Percentiles rank a stretch among this genome's conserved stretches.
phyloP scores from a whole-genome alignment of 2,888 invertebrate species.

The Luffia ferchaultella region DNA sequence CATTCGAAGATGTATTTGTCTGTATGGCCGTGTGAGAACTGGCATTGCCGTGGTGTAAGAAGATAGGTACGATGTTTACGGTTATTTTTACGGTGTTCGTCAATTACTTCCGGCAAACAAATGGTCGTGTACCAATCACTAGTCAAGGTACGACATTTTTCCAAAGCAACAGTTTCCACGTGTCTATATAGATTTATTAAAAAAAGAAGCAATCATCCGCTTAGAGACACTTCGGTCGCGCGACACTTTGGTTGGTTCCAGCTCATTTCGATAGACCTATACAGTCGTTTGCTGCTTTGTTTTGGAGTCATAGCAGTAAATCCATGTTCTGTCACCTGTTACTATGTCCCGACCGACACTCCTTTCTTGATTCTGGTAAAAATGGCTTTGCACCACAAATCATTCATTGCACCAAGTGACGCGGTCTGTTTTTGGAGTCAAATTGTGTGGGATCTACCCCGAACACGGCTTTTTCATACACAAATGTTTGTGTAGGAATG shows the following conservation, averaged over 20 bases:
- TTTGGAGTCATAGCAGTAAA: too few species aligned
- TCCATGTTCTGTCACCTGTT: too few species aligned
- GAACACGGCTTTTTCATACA: too few species aligned
- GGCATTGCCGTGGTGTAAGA: constrained; percentile 6
- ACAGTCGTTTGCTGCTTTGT: too few species aligned
- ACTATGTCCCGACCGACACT: too few species aligned
- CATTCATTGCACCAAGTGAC: too few species aligned
- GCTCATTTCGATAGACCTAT: too few species aligned
- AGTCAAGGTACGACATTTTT: constrained; percentile 1
- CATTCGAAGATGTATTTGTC: constrained; percentile 1
- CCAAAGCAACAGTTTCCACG: constrained; percentile 6
- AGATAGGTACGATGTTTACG: constrained; percentile 3
- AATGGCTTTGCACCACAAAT: too few species aligned
- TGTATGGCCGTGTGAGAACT: constrained; percentile 3
- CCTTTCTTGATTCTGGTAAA: too few species aligned
- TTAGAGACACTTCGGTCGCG: background rate
- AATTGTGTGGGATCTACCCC: too few species aligned
- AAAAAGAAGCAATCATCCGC: background rate
- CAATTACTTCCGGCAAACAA: constrained; percentile 6
- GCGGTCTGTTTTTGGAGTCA: too few species aligned
- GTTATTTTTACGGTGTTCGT: constrained; percentile 7
- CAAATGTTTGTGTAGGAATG: too few species aligned
- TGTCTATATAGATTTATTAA: background rate
- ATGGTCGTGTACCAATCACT: constrained; percentile 6
- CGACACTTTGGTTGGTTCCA: background rate